Percentiles rank a stretch among this genome's conserved stretches.
phyloP scores from a whole-genome alignment of 2,113 vertebrate species.

The Ramphastos sulfuratus region DNA sequence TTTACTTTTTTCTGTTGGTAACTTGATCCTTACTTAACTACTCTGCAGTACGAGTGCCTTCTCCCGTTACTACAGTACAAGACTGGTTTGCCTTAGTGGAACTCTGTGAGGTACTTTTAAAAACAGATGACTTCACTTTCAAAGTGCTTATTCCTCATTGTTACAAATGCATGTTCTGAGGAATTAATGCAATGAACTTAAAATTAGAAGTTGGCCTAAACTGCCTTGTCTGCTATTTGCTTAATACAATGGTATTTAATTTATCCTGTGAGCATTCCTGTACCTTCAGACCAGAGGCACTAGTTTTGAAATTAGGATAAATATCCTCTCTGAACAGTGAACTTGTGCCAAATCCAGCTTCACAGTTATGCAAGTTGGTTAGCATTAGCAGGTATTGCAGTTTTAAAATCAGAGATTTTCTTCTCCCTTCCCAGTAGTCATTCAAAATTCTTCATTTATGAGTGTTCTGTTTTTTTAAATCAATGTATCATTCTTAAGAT shows the following conservation, averaged over 20 bases:
- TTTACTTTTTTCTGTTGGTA: neutral
- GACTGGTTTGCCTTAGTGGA: neutral
- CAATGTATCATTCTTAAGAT: neutral
- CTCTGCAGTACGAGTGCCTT: neutral
- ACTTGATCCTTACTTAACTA: neutral
- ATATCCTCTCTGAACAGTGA: neutral
- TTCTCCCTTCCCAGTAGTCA: neutral
- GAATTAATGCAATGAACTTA: neutral
- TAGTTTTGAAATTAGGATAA: neutral
- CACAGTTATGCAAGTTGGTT: neutral
- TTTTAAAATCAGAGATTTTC: neutral
- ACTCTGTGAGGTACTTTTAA: neutral
- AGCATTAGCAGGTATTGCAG: neutral
- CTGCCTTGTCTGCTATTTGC: neutral
- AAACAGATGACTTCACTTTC: neutral
- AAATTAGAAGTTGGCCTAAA: neutral
- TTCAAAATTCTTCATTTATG: neutral
- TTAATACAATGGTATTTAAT: neutral
- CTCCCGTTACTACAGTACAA: neutral
- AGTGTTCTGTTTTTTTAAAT: neutral
- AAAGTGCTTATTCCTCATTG: neutral
- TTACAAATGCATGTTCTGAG: neutral
- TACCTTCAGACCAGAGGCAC: neutral
- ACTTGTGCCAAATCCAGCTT: neutral
- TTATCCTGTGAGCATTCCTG: neutral